These are phyloP conservation scores for Siniperca chuatsi DNA, from an alignment of 2,113 vertebrate species.

Conservation along the genomic window DNA sequence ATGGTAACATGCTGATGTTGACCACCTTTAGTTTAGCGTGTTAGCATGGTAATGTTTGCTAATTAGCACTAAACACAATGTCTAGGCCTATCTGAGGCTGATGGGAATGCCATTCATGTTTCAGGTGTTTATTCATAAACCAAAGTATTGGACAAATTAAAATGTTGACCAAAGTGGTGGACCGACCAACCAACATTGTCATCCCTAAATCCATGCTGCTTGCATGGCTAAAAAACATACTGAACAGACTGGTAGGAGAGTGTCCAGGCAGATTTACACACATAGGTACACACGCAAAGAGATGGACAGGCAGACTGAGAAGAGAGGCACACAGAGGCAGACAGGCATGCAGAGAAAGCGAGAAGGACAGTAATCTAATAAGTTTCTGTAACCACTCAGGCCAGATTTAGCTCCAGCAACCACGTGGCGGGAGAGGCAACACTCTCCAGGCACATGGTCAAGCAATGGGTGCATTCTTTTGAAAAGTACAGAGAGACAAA, in stretches of 20 bases:
- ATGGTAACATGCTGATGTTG: neutral
- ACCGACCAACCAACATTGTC: neutral
- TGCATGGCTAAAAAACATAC: neutral
- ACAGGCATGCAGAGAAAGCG: constrained; percentile 13
- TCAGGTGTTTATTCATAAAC: neutral
- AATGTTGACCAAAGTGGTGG: neutral
- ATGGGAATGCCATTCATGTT: neutral
- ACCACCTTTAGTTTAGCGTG: neutral
- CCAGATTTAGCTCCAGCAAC: constrained; percentile 51
- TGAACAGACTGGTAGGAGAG: neutral
- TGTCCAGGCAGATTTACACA: neutral
- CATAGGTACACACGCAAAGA: rapidly evolving
- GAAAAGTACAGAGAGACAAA: constrained; percentile 5
- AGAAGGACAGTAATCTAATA: constrained; percentile 52
- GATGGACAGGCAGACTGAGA: neutral
- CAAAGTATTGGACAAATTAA: neutral
- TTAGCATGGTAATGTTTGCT: neutral
- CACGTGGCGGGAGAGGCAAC: constrained; percentile 11
- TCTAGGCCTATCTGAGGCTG: neutral
- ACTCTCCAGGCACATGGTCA: constrained; percentile 20
- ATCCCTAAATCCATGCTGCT: neutral
- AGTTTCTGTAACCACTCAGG: constrained; percentile 21
- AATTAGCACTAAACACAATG: neutral
- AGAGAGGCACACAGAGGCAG: neutral
- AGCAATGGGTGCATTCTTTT: constrained; percentile 11